phyloP scores from a whole-genome alignment of 2,113 vertebrate genomes.

The Istiophorus platypterus region DNA sequence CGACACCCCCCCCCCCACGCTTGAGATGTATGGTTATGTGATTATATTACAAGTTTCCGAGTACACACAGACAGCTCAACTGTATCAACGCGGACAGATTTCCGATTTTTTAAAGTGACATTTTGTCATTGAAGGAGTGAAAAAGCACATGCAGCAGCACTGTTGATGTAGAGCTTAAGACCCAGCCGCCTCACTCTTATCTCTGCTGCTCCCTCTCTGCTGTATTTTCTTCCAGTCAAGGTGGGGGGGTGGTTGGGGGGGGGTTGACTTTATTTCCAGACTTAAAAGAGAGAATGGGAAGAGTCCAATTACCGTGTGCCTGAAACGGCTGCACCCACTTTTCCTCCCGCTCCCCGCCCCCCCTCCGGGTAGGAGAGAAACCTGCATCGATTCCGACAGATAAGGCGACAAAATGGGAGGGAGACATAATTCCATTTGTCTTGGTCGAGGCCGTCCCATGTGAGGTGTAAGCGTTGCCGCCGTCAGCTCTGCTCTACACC shows the following conservation, averaged over 20 bases:
- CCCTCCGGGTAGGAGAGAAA: conserved; percentile 42
- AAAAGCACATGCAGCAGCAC: conserved; percentile 31
- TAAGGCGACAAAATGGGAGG: conserved; percentile 72
- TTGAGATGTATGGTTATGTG: conserved; percentile 26
- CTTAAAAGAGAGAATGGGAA: conserved; percentile 51
- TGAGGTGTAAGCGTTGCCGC: conserved; percentile 70
- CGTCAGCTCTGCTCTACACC: conserved; percentile 76
- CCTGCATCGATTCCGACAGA: conserved; percentile 74
- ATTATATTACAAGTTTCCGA: conserved; percentile 45
- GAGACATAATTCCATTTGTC: conserved; percentile 81
- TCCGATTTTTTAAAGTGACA: conserved; percentile 60
- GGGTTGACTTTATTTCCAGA: conserved; percentile 55
- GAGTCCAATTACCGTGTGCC: conserved; percentile 62
- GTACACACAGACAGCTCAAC: conserved; percentile 38
- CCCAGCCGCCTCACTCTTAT: conserved; percentile 54
- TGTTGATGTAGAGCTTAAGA: conserved; percentile 63
- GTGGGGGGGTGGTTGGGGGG: conserved; percentile 46
- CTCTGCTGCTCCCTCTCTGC: conserved; percentile 25
- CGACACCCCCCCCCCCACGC: not conserved
- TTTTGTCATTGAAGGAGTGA: conserved; percentile 59
- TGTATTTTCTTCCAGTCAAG: conserved; percentile 28
- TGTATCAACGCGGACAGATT: conserved; percentile 50
- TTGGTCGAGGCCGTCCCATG: conserved; percentile 74
- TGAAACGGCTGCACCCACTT: conserved; percentile 49
- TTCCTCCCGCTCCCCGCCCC: conserved; percentile 21